Evolutionary conservation across 2,113 vertebrate species (phyloP), one percentile per base, ranked within the genome.

Genomic region (Ictalurus furcatus): DNA sequence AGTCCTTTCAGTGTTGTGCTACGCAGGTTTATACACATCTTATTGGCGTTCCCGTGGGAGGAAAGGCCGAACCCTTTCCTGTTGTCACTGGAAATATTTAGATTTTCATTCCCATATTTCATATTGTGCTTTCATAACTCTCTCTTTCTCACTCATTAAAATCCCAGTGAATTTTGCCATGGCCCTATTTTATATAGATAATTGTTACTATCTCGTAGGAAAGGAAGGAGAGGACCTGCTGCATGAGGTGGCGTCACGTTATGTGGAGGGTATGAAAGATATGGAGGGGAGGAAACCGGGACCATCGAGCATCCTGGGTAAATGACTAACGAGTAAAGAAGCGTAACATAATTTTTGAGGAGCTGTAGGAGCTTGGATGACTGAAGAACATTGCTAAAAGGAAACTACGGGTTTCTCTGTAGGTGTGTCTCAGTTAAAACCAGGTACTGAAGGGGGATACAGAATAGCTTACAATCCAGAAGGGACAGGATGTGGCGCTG

Each of bases 221-320:
- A 96, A 96, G 90, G 67, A 6, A 3, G 95, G 94, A 3, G 96
- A 96, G 86, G 93, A 95, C n/a, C 94, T 97, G 67, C 86, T 96
- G 69, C 95, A 96, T 0, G 95, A 96, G 16, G 95, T 97, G 90
- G 96, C 96, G 0, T 90, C 91, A 28, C 90, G 93, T 59, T 97
- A 97, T 61, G 94, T 96, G 63, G 94, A 96, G 87, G 96, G 92
- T 23, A 97, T 97, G 96, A 96, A 96, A 19, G 96, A 97, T 90
- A 97, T 97, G 96, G 95, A 97, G 0, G 96, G 96, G 19, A 95
- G 96, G 87, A 95, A 95, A 88, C 96, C 96, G 17, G 96, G 96
- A n/a, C 95, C 95, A 56, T 96, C 96, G 0, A 96, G 95, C 92
- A 96, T 96, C 83, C 89, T 94, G 84, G 96, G 96, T 96, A 92